Evolutionary conservation across 2,888 invertebrate species (phyloP).

Genomic region (Cantharis nigra): DNA sequence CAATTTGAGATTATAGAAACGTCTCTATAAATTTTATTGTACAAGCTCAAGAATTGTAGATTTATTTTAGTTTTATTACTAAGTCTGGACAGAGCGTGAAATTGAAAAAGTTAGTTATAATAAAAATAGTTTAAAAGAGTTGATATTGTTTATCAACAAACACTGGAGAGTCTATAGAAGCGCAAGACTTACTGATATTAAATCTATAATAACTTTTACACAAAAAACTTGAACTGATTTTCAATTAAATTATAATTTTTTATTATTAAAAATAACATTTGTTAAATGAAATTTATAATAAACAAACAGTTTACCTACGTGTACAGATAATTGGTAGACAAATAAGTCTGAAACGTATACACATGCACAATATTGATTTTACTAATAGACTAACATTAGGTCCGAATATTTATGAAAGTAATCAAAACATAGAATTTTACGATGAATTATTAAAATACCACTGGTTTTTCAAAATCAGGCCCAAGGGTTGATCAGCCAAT

Average conservation of each 20-base stretch:
- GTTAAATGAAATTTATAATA: neutral
- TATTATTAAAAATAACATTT: neutral
- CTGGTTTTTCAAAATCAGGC: neutral
- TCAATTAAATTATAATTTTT: neutral
- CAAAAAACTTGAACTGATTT: neutral
- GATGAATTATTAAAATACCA: neutral
- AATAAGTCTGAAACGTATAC: neutral
- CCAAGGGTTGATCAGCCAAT: too few relatives aligned
- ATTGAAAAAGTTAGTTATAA: slow-evolving; percentile 54
- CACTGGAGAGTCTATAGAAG: slow-evolving; percentile 31
- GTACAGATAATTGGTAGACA: neutral
- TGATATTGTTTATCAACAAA: slow-evolving; percentile 48
- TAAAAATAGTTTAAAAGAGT: slow-evolving; percentile 47
- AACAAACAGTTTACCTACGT: neutral
- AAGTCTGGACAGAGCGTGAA: slow-evolving; percentile 52
- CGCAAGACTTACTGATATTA: neutral
- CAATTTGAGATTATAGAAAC: slow-evolving; percentile 44
- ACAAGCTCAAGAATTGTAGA: slow-evolving; percentile 49
- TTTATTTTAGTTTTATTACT: slow-evolving; percentile 53
- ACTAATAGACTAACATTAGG: neutral
- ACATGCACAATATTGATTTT: neutral
- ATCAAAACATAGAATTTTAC: neutral
- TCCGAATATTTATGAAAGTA: neutral
- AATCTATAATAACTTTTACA: neutral
- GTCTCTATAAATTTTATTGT: slow-evolving; percentile 48